phyloP scores from a whole-genome alignment of 2,888 invertebrate species.

The Saturnia japonica region DNA sequence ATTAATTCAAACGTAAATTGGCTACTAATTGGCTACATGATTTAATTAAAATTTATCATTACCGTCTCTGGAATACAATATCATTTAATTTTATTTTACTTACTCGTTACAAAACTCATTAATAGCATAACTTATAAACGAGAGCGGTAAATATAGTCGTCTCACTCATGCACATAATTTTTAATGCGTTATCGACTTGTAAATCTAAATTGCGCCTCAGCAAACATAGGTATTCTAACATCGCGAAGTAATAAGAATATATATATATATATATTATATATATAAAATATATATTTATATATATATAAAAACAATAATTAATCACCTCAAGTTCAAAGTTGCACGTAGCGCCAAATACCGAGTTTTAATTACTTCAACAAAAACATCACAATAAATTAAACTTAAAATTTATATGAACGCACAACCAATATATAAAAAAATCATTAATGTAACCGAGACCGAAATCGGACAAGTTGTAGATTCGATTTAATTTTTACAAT shows the following conservation, averaged over 20 bases:
- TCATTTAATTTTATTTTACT: not conserved
- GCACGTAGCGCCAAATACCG: not conserved
- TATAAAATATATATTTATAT: not conserved
- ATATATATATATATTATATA: not conserved
- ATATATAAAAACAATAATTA: no score
- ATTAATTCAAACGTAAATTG: not conserved
- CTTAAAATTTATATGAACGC: slow-evolving; percentile 58
- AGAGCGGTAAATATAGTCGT: not conserved
- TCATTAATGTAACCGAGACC: slow-evolving; percentile 23
- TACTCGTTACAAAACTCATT: not conserved
- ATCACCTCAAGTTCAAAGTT: not conserved
- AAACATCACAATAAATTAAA: slow-evolving; percentile 72
- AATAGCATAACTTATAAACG: not conserved
- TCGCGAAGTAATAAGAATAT: no score
- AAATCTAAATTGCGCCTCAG: no score
- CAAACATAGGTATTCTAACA: no score
- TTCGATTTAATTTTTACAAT: not conserved
- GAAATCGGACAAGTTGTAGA: not conserved
- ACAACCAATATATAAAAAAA: slow-evolving; percentile 58
- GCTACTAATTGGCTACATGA: no score
- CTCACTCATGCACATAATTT: not conserved
- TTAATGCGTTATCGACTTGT: not conserved
- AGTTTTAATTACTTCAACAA: slow-evolving; percentile 26
- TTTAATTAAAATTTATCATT: not conserved
- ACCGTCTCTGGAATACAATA: not conserved